Evolutionary conservation across 2,888 invertebrate genomes (phyloP), one percentile per base, ranked within the genome.

Genomic region (Linnaemya tessellans): DNA sequence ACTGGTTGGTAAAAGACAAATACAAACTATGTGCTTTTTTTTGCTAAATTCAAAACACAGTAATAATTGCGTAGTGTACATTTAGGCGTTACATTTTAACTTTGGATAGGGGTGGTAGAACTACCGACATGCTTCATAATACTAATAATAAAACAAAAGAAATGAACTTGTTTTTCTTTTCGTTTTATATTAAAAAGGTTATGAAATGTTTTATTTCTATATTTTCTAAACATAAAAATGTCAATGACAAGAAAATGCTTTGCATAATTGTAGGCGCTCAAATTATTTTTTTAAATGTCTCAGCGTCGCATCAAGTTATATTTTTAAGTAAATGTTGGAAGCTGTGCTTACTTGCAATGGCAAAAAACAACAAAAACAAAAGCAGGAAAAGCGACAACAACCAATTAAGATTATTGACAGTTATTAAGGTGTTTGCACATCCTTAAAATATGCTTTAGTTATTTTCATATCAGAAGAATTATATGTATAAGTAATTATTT

Each of bases 371-470:
- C 51, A 70, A 54, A 1, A 70, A 54, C 4, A 56, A 56, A 1
- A 70, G 38, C 4, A 56, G 41, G n/a, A 20, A 20, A 1, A 62
- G 38, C 15, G 8, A 22, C 43, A 64, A 43, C 30, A 25, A 64
- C 62, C 56, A 75, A 82, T 75, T 77, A 82, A 22, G 38, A 77
- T 70, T 82, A 77, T 70, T 82, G 70, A 64, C 75, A 70, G 56
- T 70, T 38, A n/a, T 56, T 30, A 81, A 65, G 20, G 30, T 58
- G 67, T 67, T 74, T 49, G 3, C n/a, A 43, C 18, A 64, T 68
- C 56, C 54, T 11, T 7, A 62, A 41, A 46, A 18, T 64, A 81
- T 68, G 67, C 68, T 54, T 11, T 41, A 18, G 18, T 64, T 56
- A 56, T 56, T 60, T 56, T 64, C 25, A 30, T 46, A 11, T n/a